Conservation (phyloP, 2,888 invertebrate genomes). For the Xylota segnis region DNA sequence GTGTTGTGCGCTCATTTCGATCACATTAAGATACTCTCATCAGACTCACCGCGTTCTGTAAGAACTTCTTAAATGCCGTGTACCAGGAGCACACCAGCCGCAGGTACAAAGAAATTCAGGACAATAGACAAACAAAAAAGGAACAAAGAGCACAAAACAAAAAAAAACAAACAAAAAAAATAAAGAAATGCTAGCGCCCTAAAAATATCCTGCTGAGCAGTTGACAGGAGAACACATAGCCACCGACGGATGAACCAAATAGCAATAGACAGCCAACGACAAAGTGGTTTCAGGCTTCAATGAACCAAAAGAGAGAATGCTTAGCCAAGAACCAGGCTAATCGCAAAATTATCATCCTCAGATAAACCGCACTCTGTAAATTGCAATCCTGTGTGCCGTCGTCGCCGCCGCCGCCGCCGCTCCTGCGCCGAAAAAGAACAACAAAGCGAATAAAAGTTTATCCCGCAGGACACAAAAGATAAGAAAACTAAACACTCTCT, state of each 20-base stretch:
- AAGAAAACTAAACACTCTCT: constrained; percentile 52
- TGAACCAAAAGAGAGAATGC: constrained; percentile 33
- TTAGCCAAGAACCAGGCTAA: constrained; percentile 64
- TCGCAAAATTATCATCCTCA: constrained; percentile 75
- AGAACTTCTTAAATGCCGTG: constrained; percentile 31
- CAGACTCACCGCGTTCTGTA: constrained; percentile 18
- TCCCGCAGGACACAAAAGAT: constrained; percentile 62
- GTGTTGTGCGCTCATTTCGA: constrained; percentile 66
- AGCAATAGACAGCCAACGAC: constrained; percentile 61
- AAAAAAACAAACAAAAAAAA: constrained; percentile 33
- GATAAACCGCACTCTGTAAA: constrained; percentile 72
- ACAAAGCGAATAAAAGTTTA: constrained; percentile 60
- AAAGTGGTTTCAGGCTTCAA: constrained; percentile 73
- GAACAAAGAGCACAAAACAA: constrained; percentile 13
- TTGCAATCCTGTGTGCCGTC: constrained; percentile 52
- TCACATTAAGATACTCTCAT: constrained; percentile 71
- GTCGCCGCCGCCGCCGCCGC: not conserved
- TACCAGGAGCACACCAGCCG: constrained; percentile 5
- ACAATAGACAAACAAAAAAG: constrained; percentile 46
- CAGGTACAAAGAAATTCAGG: constrained; percentile 44
- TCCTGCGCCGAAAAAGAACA: constrained; percentile 68
- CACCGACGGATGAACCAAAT: constrained; percentile 50
- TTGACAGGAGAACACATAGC: constrained; percentile 45
- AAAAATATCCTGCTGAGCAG: constrained; percentile 67
- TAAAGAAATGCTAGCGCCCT: constrained; percentile 65